A percentile compares a stretch with the other conserved stretches of the same genome.
Evolutionary conservation across 1,140 invertebrate species (phyloP).

Genomic region (Bombus sibiricus): DNA sequence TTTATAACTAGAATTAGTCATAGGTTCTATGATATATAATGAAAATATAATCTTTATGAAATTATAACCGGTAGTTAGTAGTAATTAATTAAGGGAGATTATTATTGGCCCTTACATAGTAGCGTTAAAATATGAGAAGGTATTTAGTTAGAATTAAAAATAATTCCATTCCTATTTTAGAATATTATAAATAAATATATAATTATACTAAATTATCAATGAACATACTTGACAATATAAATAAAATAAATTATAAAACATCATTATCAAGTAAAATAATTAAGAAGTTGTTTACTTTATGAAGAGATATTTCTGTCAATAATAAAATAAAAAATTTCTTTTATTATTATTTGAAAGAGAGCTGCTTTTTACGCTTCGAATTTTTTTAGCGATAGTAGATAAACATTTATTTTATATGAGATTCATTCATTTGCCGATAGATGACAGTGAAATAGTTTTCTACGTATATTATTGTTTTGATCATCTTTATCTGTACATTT

Average conservation of each 20-base stretch:
- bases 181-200: background rate
- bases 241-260: too few relatives aligned
- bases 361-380: background rate
- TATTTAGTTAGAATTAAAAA: background rate
- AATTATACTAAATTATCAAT: background rate
- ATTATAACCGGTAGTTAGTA: background rate
- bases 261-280: background rate
- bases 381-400: background rate
- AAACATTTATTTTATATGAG: background rate
- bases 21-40: background rate
- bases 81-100: constrained; percentile 7
- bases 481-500: background rate
- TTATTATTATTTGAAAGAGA: background rate
- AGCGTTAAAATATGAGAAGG: background rate
- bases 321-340: background rate
- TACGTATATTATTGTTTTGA: background rate
- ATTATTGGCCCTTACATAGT: background rate
- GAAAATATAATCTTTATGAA: background rate
- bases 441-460: constrained; percentile 6
- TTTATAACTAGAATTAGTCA: background rate
- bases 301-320: background rate
- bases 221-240: background rate
- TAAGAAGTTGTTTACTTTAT: background rate
- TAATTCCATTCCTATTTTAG: background rate
- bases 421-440: background rate